These are phyloP conservation scores for Antheraea mylitta DNA, from an alignment of 1,140 invertebrate species.

Conservation along the genomic window DNA sequence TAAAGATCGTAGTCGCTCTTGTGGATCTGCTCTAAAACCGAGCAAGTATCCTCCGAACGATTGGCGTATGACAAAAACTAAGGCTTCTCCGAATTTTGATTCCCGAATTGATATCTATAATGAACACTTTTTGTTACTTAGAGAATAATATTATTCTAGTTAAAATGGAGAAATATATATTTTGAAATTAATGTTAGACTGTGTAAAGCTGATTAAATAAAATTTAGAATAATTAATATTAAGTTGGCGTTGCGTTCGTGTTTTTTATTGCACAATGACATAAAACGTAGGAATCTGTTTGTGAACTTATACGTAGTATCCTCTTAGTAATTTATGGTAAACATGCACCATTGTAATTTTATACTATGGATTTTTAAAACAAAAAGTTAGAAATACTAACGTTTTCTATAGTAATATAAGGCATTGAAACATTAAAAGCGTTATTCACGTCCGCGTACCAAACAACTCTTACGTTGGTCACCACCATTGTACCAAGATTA, in stretches of 20 bases:
- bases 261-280: too few relatives aligned
- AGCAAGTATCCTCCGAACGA: conserved; percentile 94
- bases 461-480: conserved; percentile 97
- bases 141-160: too few relatives aligned
- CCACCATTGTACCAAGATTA: conserved; percentile 95
- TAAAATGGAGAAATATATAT: too few relatives aligned
- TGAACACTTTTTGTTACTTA: background rate
- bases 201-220: too few relatives aligned
- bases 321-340: too few relatives aligned
- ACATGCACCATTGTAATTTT: too few relatives aligned
- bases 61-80: conserved; percentile 93
- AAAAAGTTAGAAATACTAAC: conserved; percentile 79
- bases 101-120: conserved; percentile 84
- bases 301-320: too few relatives aligned
- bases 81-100: conserved; percentile 96
- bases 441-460: conserved; percentile 99
- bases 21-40: conserved; percentile 96
- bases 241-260: too few relatives aligned
- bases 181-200: too few relatives aligned
- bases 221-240: too few relatives aligned
- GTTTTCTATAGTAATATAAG: conserved; percentile 93
- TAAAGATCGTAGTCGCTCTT: conserved; percentile 88
- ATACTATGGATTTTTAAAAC: too few relatives aligned
- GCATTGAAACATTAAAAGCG: conserved; percentile 97
- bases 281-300: too few relatives aligned